phyloP scores from a whole-genome alignment of 2,113 vertebrate species.

The Calyptomena viridis region DNA sequence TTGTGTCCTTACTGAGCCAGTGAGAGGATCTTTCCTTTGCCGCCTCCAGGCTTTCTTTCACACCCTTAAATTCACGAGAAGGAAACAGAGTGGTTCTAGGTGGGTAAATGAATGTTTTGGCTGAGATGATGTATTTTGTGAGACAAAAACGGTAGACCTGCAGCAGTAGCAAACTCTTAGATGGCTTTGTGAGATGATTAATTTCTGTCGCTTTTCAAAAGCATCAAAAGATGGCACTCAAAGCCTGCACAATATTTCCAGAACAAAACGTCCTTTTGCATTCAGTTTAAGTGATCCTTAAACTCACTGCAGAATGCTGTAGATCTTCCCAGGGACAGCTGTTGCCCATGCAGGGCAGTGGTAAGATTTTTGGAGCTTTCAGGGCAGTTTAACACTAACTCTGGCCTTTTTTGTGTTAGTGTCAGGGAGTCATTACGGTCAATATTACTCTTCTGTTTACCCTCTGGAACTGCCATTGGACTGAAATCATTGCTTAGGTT shows the following conservation, averaged over 20 bases:
- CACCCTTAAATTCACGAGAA: not conserved
- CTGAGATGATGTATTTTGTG: not conserved
- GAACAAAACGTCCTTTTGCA: not conserved
- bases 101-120: not conserved
- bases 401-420: not conserved
- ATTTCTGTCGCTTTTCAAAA: not conserved
- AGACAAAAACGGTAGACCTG: not conserved
- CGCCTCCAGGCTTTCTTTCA: not conserved
- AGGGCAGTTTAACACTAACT: not conserved
- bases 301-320: not conserved
- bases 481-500: not conserved
- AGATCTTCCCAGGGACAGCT: not conserved
- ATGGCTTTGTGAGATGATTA: not conserved
- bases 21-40: not conserved
- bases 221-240: constrained; percentile 68
- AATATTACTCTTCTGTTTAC: not conserved
- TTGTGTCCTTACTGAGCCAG: not conserved
- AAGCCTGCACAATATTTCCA: not conserved
- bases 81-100: not conserved
- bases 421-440: not conserved
- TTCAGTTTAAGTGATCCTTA: not conserved
- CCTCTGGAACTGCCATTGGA: not conserved
- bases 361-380: not conserved
- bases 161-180: not conserved
- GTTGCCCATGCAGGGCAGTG: not conserved